These are phyloP conservation scores for Fistularia commersonii DNA, from an alignment of 2,797 vertebrate genomes.

Conservation along the genomic window DNA sequence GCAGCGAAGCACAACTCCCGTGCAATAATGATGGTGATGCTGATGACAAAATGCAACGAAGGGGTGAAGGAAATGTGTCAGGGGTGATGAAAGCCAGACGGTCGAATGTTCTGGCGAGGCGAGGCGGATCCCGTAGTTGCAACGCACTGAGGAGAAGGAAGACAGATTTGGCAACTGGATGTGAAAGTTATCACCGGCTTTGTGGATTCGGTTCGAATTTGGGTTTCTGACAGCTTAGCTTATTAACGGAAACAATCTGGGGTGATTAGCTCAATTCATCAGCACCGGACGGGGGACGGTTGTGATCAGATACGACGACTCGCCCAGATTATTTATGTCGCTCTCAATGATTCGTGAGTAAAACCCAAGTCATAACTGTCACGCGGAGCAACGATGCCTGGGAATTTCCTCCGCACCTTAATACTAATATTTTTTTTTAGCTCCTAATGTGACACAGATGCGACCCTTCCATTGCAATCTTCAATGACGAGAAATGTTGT, in stretches of 20 bases:
- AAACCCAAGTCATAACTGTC: too few species aligned
- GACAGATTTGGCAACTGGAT: conserved; percentile 24
- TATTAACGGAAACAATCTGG: neutral
- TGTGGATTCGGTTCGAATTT: neutral
- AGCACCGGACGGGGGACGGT: too few species aligned
- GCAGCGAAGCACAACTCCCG: conserved; percentile 23
- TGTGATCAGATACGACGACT: too few species aligned
- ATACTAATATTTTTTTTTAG: too few species aligned
- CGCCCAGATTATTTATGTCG: too few species aligned
- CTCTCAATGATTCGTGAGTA: too few species aligned
- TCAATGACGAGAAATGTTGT: too few species aligned
- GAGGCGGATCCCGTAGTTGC: conserved; percentile 49
- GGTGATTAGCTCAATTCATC: neutral
- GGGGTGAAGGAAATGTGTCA: too few species aligned
- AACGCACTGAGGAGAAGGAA: conserved; percentile 35
- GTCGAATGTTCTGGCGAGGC: conserved; percentile 44
- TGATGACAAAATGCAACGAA: conserved; percentile 24
- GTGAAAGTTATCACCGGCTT: neutral
- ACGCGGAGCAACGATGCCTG: too few species aligned
- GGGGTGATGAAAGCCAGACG: conserved; percentile 57
- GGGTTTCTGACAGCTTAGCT: neutral
- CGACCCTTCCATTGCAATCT: too few species aligned
- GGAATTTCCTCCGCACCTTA: too few species aligned
- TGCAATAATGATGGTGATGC: conserved; percentile 45
- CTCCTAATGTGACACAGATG: too few species aligned